Conservation (phyloP, 2,113 vertebrate genomes). For the Agapornis roseicollis region DNA sequence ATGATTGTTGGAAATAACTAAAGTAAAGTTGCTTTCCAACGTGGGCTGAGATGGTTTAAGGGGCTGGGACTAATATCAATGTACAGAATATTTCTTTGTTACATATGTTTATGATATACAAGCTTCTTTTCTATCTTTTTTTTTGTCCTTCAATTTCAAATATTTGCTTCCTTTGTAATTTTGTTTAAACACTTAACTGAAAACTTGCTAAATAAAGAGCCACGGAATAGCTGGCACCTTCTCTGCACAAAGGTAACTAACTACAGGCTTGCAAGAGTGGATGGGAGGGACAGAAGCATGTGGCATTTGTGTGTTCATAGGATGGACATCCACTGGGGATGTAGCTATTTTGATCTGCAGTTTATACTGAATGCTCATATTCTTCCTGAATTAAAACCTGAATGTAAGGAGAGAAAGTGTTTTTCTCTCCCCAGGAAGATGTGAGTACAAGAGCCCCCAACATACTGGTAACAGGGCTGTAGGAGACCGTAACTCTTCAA, state of each 20-base stretch:
- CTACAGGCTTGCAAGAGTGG: background rate
- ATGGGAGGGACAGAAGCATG: background rate
- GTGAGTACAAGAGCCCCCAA: fast-evolving
- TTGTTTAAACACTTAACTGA: background rate
- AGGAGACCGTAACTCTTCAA: background rate
- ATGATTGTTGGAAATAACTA: background rate
- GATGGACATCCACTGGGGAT: background rate
- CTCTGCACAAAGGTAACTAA: background rate
- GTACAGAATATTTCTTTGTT: background rate
- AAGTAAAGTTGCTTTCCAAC: background rate
- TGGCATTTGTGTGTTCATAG: background rate
- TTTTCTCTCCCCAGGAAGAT: background rate
- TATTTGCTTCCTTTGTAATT: background rate
- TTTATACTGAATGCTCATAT: background rate
- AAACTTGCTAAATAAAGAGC: background rate
- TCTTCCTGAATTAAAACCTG: background rate
- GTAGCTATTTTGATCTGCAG: background rate
- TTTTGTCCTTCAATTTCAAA: background rate
- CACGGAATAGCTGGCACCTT: background rate
- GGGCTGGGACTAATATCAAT: background rate
- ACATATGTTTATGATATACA: background rate
- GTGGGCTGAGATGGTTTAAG: background rate
- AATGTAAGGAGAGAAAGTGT: background rate
- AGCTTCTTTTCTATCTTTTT: background rate
- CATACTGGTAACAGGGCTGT: background rate